These are phyloP conservation scores for Cryptotermes secundus DNA, from an alignment of 1,140 invertebrate genomes.

Conservation along the genomic window DNA sequence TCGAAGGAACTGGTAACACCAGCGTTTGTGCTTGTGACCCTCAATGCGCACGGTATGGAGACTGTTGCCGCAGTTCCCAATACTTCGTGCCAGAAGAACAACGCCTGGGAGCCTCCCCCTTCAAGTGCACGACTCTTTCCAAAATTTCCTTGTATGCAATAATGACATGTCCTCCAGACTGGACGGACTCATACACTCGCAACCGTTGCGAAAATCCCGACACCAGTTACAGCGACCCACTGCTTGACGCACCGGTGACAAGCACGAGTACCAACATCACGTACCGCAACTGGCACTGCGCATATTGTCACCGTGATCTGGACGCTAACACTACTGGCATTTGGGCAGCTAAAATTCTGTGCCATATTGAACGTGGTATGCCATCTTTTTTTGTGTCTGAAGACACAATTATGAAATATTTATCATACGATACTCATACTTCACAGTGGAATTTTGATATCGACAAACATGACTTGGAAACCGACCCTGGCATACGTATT, in stretches of 20 bases:
- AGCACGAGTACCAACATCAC: not conserved
- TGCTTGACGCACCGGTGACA: not conserved
- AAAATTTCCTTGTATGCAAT: not conserved
- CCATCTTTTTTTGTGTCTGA: not conserved
- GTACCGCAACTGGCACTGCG: not conserved
- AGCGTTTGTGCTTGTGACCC: not conserved
- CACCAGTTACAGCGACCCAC: not conserved
- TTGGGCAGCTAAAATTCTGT: too few relatives aligned
- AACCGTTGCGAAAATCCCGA: not conserved
- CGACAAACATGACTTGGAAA: too few relatives aligned
- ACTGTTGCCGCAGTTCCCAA: not conserved
- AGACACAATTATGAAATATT: not conserved
- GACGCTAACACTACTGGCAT: not conserved
- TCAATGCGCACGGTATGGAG: not conserved
- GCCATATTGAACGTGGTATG: too few relatives aligned
- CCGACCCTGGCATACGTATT: too few relatives aligned
- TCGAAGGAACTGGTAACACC: not conserved
- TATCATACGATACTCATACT: not conserved
- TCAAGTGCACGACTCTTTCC: not conserved
- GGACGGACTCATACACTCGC: not conserved
- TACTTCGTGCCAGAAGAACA: not conserved
- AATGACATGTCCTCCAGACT: not conserved
- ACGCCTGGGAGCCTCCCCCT: not conserved
- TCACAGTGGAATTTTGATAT: not conserved
- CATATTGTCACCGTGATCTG: not conserved